phyloP scores from a whole-genome alignment of 2,113 vertebrate species.

The Tachuris rubrigastra region DNA sequence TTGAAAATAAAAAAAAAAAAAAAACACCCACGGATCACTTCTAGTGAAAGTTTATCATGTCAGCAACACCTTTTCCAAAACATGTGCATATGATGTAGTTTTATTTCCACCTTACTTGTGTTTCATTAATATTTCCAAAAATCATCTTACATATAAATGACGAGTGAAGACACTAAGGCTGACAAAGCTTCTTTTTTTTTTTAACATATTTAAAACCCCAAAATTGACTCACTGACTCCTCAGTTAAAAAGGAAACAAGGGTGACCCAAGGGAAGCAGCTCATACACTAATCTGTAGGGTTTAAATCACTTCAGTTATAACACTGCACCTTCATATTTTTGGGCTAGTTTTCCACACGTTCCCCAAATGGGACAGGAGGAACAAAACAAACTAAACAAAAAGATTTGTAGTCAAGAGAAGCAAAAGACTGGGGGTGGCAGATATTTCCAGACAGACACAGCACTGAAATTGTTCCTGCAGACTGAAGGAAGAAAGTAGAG shows the following conservation, averaged over 20 bases:
- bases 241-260: rapidly evolving
- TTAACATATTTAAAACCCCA: not conserved
- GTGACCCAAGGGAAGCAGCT: not conserved
- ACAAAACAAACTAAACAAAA: not conserved
- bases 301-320: not conserved
- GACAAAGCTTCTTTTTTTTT: not conserved
- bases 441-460: not conserved
- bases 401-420: not conserved
- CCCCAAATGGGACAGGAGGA: not conserved
- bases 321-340: not conserved
- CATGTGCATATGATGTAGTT: rapidly evolving
- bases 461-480: not conserved
- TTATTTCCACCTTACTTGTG: not conserved
- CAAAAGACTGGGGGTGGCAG: not conserved
- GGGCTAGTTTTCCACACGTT: not conserved
- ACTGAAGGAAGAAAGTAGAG: not conserved
- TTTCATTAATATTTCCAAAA: not conserved
- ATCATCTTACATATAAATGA: not conserved
- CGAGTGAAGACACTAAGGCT: not conserved
- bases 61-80: not conserved
- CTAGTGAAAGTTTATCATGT: not conserved
- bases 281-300: not conserved
- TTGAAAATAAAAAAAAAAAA: not conserved
- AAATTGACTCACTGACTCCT: not conserved
- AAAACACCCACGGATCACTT: not conserved